Evolutionary conservation across 2,797 vertebrate species (phyloP).

Genomic region (Clarias platycephalus): DNA sequence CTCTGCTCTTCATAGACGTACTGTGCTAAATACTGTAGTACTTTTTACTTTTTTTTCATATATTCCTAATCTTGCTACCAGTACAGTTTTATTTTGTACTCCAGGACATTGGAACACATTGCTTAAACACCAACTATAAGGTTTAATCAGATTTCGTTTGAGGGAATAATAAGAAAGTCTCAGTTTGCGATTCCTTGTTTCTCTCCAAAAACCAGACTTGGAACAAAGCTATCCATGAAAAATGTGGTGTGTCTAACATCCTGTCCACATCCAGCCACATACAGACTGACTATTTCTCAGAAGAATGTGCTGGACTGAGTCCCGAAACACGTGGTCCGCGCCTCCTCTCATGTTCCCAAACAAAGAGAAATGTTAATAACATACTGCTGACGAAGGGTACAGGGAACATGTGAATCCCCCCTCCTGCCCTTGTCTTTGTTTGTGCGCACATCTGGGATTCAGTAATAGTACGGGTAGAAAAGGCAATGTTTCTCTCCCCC

Average conservation of each 20-base stretch:
- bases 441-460: slow-evolving; percentile 83
- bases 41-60: slow-evolving; percentile 11
- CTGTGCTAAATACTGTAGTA: slow-evolving; percentile 20
- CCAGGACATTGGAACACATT: slow-evolving; percentile 3
- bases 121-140: background rate
- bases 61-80: background rate
- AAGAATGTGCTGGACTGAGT: slow-evolving; percentile 41
- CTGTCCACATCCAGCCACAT: slow-evolving; percentile 43
- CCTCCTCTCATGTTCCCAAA: slow-evolving; percentile 44
- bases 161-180: background rate
- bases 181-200: slow-evolving; percentile 8
- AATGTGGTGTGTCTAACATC: slow-evolving; percentile 34
- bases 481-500: slow-evolving; percentile 52
- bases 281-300: slow-evolving; percentile 39
- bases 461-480: slow-evolving; percentile 81
- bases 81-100: background rate
- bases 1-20: slow-evolving; percentile 1
- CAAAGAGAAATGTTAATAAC: slow-evolving; percentile 76
- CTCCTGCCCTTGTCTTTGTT: slow-evolving; percentile 52
- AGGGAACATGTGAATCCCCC: slow-evolving; percentile 31
- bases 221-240: slow-evolving; percentile 38
- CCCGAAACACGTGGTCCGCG: slow-evolving; percentile 36
- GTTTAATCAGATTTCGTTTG: background rate
- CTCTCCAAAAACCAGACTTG: slow-evolving; percentile 10
- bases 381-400: slow-evolving; percentile 57